Evolutionary conservation across 2,113 vertebrate genomes (phyloP).

Genomic region (human): GRCh38 chr9:31917001-31917500

Average conservation of each 20-base stretch:
- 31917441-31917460: not conserved
- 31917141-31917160: constrained; percentile 25
- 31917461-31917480: not conserved
- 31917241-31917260: constrained; percentile 57
- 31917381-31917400: not conserved
- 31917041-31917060: not conserved
- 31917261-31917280: constrained; percentile 48
- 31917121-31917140: constrained; percentile 11
- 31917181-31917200: constrained; percentile 22
- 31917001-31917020: constrained; percentile 18
- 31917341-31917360: not conserved
- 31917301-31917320: not conserved
- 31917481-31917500: not conserved
- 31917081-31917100: constrained; percentile 2
- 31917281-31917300: not conserved
- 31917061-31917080: constrained; percentile 63
- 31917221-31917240: constrained; percentile 42
- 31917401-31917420: not conserved
- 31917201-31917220: constrained; percentile 8
- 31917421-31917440: not conserved
- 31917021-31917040: constrained; percentile 41
- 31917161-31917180: constrained; percentile 38
- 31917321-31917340: not conserved
- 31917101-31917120: constrained; percentile 27
- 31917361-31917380: not conserved